Evolutionary conservation across 1,140 invertebrate genomes (phyloP).

Genomic region (Bilobella aurantiaca): DNA sequence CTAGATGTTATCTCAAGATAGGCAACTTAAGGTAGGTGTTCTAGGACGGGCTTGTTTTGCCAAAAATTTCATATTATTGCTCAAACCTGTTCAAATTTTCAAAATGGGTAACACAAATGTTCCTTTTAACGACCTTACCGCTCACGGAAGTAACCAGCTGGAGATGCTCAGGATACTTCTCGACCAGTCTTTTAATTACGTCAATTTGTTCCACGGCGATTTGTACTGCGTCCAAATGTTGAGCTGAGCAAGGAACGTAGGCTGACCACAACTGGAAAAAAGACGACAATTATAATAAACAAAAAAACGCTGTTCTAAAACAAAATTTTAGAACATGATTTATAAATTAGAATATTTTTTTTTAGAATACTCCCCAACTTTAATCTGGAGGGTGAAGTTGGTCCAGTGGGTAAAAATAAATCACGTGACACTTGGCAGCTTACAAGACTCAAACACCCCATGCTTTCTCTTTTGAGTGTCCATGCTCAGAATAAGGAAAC

Average conservation of each 20-base stretch:
- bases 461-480: background rate
- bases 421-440: background rate
- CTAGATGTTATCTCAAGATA: no score
- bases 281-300: background rate
- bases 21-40: no score
- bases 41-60: no score
- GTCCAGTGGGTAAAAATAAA: background rate
- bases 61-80: no score
- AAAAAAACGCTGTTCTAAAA: background rate
- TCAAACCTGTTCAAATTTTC: background rate
- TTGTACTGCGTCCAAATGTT: slow-evolving; percentile 73
- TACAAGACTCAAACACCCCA: background rate
- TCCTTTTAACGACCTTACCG: no score
- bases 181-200: slow-evolving; percentile 67
- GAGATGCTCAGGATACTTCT: slow-evolving; percentile 66
- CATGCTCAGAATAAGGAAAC: no score
- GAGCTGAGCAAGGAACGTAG: slow-evolving; percentile 51
- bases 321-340: background rate
- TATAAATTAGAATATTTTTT: no score
- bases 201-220: slow-evolving; percentile 76
- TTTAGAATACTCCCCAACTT: no score
- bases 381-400: no score
- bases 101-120: background rate
- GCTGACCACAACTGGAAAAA: slow-evolving; percentile 45
- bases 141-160: slow-evolving; percentile 62